Evolutionary conservation across 1,140 invertebrate species (phyloP), one percentile per base, ranked within the genome.

Genomic region (Drepana arcuata): DNA sequence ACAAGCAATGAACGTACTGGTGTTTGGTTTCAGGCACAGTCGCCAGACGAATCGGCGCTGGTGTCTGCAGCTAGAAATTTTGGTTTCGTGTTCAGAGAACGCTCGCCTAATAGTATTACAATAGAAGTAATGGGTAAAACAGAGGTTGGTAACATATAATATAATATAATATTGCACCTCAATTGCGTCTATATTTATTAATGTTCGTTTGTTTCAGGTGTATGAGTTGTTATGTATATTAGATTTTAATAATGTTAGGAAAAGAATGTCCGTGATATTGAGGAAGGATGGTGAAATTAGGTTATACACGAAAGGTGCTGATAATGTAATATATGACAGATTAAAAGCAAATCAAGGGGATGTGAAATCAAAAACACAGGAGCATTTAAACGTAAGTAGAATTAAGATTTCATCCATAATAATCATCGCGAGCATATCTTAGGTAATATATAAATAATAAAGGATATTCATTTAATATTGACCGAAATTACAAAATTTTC

Each of bases 171-270:
- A n/a, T n/a, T n/a, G n/a, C n/a, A n/a, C n/a, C n/a, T n/a, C n/a
- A n/a, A n/a, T n/a, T n/a, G n/a, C n/a, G n/a, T n/a, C n/a, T n/a
- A n/a, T n/a, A n/a, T n/a, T n/a, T n/a, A n/a, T n/a, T n/a, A n/a
- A n/a, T n/a, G n/a, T 26, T 26, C 4, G 4, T 36, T 62, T 41
- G 33, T 77, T 75, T 18, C 63, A 87, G 77, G 77, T 74, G 68
- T 84, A 99, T 80, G 96, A 99, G 72, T 86, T 99, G 28, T 86
- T 99, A 27, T 96, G 95, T 81, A 99, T 99, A 77, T 87, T 99
- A 41, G 98, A 99, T 86, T 99, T 99, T 78, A 98, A 99, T 86
- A 99, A 99, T 85, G 93, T 98, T 49, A 87, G 98, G 41, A 99
- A 99, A 87, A 87, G 98, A 80, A 99, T 99, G 98, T 99, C 97